Evolutionary conservation across 2,888 invertebrate genomes (phyloP).

Genomic region (Sclerodermus sp.): DNA sequence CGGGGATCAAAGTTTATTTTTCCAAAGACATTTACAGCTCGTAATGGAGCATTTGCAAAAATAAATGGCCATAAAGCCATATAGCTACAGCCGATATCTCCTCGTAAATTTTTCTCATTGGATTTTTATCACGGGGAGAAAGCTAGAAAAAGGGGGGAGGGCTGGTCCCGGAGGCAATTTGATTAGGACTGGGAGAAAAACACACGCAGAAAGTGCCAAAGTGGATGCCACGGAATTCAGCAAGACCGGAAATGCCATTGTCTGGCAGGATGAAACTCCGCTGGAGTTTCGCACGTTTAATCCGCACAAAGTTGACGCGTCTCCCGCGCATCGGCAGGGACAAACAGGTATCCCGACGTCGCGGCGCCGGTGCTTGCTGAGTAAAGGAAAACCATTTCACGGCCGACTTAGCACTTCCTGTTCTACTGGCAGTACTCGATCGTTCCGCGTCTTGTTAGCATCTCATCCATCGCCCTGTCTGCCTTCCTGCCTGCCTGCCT

Average conservation of each 20-base stretch:
- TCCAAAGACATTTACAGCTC: no score
- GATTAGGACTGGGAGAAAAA: no score
- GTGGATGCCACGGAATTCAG: no score
- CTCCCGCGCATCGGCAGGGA: not conserved
- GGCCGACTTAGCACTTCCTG: slow-evolving; percentile 34
- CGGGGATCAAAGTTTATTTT: slow-evolving; percentile 3
- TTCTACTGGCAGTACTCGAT: slow-evolving; percentile 34
- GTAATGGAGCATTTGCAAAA: no score
- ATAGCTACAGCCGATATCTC: no score
- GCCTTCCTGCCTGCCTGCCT: slow-evolving; percentile 20
- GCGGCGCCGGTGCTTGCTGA: slow-evolving; percentile 18
- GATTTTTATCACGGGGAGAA: no score
- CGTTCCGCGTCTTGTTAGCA: slow-evolving; percentile 47
- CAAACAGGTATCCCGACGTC: slow-evolving; percentile 11
- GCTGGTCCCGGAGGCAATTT: no score
- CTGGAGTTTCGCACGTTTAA: not conserved
- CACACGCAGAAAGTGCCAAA: no score
- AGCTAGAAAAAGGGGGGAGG: no score
- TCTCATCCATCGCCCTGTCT: slow-evolving; percentile 42
- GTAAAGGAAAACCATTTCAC: slow-evolving; percentile 48
- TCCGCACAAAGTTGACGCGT: not conserved
- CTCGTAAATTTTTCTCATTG: no score
- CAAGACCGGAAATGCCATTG: no score
- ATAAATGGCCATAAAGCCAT: no score
- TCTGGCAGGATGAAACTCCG: not conserved